Base-by-base conservation (phyloP, 2,113 vertebrate genomes). In the Bufo gargarizans region DNA sequence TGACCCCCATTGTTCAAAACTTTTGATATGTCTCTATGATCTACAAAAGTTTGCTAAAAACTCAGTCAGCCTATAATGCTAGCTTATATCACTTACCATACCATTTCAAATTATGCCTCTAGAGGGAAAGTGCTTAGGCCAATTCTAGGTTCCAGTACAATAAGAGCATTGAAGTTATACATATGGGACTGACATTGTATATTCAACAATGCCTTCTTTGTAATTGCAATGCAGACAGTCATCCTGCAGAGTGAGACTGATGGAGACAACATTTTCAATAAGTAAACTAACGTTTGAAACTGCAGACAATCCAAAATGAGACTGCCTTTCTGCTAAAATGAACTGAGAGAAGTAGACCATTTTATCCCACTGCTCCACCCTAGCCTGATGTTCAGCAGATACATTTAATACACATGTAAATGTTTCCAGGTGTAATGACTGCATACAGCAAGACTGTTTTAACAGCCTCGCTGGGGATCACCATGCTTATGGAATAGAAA, bases 391-490 rank as follows among this genome's bases (percentile, higher is more conserved):
- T 55, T 79, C 76, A 50, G 85, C 85, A 86, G 85, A 86, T 87
- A 69, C 61, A 87, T 80, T 87, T 81, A 14, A 55, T 86, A 78
- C 86, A 67, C 61, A 71, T 80, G 77, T 79, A 86, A 86, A 53
- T 71, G 49, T 87, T 87, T 87, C 77, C 86, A 87, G 86, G 86
- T 87, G 86, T 78, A 49, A 87, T 80, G 86, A 87, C 76, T 43
- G 86, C 85, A 80, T 87, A 87, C 77, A 56, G 61, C 77, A 56
- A 49, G n/a, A 67, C 47, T 80, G 61, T 87, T 87, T 86, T 87
- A 69, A 87, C 77, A 87, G 12, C 77, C 86, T 80, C 85, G 61
- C 86, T 87, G 76, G 86, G 86, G 77, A 87, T 67, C 61, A 47
- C 86, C 86, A 87, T 86, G 56, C 84, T 61, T 86, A 77, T 80